Evolutionary conservation across 2,797 vertebrate genomes (phyloP).

Genomic region (Sebastes taczanowskii): DNA sequence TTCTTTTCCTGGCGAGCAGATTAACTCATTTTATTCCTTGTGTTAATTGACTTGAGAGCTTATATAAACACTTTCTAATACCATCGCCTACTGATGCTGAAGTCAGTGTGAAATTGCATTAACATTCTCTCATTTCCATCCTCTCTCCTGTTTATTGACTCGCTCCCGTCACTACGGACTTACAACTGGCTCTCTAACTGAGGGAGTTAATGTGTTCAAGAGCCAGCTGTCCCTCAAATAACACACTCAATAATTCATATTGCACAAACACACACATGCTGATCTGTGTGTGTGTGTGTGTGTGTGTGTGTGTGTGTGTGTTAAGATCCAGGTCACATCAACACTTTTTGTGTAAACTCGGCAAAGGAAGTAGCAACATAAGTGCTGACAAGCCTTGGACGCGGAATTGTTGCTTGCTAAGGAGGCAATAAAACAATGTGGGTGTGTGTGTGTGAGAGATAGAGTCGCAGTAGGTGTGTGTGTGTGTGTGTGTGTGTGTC

Average conservation of each 20-base stretch:
- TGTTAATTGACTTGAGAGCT: constrained; percentile 38
- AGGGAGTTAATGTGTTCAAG: constrained; percentile 69
- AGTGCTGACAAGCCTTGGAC: constrained; percentile 41
- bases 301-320: background rate
- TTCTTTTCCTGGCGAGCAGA: constrained; percentile 22
- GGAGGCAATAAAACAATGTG: constrained; percentile 31
- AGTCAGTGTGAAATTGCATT: constrained; percentile 60
- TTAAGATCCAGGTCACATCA: constrained; percentile 24
- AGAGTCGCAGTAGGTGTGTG: background rate
- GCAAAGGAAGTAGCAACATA: constrained; percentile 22
- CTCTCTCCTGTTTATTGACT: constrained; percentile 21
- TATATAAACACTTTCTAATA: constrained; percentile 37
- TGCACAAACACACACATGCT: constrained; percentile 16
- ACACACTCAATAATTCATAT: constrained; percentile 82
- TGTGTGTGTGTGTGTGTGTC: background rate
- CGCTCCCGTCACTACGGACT: constrained; percentile 33
- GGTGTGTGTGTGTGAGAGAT: constrained; percentile 8
- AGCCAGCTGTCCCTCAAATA: constrained; percentile 81
- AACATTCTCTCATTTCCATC: constrained; percentile 24
- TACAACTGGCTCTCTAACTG: constrained; percentile 47
- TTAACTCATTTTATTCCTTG: background rate
- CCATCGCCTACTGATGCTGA: constrained; percentile 15
- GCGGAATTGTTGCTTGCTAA: constrained; percentile 33
- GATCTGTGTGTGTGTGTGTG: background rate
- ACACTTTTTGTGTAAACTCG: constrained; percentile 38